Conservation (phyloP, 2,113 vertebrate species). For the Apistogramma diplotaenia region DNA sequence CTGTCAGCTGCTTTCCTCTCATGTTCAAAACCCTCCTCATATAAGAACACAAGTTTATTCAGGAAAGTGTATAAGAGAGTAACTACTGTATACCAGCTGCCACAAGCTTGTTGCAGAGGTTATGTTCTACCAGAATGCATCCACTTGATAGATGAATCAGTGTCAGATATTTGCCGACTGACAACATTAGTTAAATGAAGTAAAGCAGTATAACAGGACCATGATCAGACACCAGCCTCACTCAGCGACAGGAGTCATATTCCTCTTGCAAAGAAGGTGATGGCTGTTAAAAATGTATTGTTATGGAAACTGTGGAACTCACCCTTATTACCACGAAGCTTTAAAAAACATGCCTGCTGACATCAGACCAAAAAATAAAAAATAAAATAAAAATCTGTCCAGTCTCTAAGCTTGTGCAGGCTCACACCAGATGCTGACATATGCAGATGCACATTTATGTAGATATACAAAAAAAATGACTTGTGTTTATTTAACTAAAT, state of each 20-base stretch:
- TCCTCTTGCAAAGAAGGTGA: neutral
- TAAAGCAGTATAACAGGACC: neutral
- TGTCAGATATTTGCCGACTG: neutral
- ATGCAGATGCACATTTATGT: neutral
- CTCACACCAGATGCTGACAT: neutral
- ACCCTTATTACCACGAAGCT: neutral
- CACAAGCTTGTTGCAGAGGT: neutral
- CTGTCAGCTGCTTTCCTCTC: no score
- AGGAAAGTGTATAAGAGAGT: neutral
- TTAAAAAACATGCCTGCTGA: neutral
- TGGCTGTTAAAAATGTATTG: neutral
- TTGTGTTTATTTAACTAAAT: neutral
- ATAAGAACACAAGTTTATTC: no score
- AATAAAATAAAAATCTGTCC: no score
- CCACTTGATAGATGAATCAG: neutral
- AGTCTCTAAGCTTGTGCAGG: no score
- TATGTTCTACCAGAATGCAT: neutral
- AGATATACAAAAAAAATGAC: rapidly evolving
- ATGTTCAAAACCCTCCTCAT: no score
- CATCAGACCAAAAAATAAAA: no score
- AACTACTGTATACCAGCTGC: neutral
- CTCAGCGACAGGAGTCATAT: neutral
- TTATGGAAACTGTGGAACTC: neutral
- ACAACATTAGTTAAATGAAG: neutral
- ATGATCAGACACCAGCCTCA: no score